Base-by-base conservation (phyloP, 1,140 invertebrate genomes). In the Globodera rostochiensis region DNA sequence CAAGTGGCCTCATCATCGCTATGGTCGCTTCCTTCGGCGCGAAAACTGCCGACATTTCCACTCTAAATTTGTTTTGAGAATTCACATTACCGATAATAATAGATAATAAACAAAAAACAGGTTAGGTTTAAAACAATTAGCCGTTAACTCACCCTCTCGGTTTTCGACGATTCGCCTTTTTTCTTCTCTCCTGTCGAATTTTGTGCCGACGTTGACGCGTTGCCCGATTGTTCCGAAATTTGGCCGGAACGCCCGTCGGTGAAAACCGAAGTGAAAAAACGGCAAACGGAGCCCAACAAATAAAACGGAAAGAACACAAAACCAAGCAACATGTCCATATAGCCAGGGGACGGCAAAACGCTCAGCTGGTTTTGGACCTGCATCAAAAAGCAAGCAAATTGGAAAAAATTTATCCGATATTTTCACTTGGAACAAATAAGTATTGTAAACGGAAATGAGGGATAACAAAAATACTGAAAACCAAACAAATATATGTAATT, bases 1-100 rank as follows among this genome's bases (percentile, higher is more conserved):
- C 82, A 83, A 4, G 57, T 75, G 21, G 80, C 82, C 45, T 83
- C 82, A 50, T 82, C 64, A 67, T 83, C 82, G 53, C 64, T 67
- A 21, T 47, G 47, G 49, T 83, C 67, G 73, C 64, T 64, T 57
- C 49, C 25, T 15, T 83, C 82, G 46, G 82, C 49, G 19, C 80
- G 60, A n/a, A 83, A 69, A 6, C 82, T 46, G 25, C 74, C 83
- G 67, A 83, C 76, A 45, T 84, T 77, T 15, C 82, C 82, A 25
- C 66, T 73, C 82, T 83, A 25, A 66, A 84, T 25, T 6, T 36
- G 64, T 21, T 77, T 77, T 67, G 19, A 67, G 49, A 19, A 49
- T 64, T 76, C 0, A 53, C 46, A 45, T 8, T 45, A 36, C 36
- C 13, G n/a, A 66, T 13, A 66, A 21, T 21, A 66, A 66, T 21